These are phyloP conservation scores for Gerris buenoi DNA, from an alignment of 1,140 invertebrate genomes.

Conservation along the genomic window DNA sequence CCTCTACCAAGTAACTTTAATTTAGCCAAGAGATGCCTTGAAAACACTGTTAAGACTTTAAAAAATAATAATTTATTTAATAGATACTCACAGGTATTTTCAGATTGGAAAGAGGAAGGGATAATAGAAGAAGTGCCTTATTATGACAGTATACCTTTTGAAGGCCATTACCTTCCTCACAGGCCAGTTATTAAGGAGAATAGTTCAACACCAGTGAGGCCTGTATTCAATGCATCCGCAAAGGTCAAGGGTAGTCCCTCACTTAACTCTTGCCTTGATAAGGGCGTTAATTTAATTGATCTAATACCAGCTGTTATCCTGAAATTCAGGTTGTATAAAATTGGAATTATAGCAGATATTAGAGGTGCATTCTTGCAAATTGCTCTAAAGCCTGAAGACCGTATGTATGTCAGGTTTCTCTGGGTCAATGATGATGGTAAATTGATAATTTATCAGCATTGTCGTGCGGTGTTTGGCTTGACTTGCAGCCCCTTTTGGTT, in stretches of 20 bases:
- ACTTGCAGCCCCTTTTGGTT: slow-evolving; percentile 16
- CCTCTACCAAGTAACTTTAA: background rate
- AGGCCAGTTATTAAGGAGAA: background rate
- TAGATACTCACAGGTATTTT: background rate
- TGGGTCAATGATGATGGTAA: slow-evolving; percentile 16
- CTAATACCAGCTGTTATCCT: slow-evolving; percentile 25
- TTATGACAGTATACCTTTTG: background rate
- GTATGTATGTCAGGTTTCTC: slow-evolving; percentile 23
- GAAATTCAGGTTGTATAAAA: slow-evolving; percentile 23
- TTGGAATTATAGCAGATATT: slow-evolving; percentile 29
- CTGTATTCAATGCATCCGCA: background rate
- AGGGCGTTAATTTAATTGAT: background rate
- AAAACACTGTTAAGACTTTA: background rate
- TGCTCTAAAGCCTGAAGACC: slow-evolving; percentile 20
- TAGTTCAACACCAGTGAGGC: background rate
- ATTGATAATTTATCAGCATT: slow-evolving; percentile 17
- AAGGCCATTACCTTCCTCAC: slow-evolving; percentile 2
- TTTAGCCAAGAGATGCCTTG: background rate
- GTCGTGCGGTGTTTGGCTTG: slow-evolving; percentile 18
- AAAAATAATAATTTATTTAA: background rate
- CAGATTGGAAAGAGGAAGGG: background rate
- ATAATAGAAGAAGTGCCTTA: background rate
- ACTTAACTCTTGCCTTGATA: background rate
- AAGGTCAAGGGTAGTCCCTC: background rate
- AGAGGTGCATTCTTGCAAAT: slow-evolving; percentile 28